Percentiles rank a stretch among this genome's conserved stretches.
Conservation (phyloP, 2,113 vertebrate genomes). For the Thalassarche chlororhynchos region DNA sequence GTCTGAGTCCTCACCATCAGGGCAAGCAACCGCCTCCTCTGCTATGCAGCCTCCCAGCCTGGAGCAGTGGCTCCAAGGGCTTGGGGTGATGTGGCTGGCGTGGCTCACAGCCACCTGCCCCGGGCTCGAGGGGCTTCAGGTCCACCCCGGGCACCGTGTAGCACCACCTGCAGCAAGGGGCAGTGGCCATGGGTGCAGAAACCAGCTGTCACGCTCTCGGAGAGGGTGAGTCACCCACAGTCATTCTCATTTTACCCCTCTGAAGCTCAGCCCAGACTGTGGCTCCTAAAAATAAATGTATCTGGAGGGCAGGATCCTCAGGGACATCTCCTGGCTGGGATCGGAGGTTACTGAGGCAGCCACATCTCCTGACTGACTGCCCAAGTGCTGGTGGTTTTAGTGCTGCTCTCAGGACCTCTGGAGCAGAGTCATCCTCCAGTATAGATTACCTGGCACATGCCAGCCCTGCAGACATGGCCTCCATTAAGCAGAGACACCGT, state of each 20-base stretch:
- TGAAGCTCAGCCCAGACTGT: background rate
- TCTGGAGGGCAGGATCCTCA: background rate
- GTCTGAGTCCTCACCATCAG: rapidly evolving
- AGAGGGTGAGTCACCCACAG: background rate
- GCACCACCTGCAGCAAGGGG: background rate
- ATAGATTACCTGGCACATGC: background rate
- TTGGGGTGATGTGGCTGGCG: rapidly evolving
- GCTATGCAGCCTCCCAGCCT: rapidly evolving
- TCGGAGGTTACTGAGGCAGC: background rate
- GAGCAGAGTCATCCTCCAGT: background rate
- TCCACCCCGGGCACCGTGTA: rapidly evolving
- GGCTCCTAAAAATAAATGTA: background rate
- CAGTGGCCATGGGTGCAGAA: background rate
- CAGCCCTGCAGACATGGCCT: background rate
- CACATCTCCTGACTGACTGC: background rate
- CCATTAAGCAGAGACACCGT: background rate
- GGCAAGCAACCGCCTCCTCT: background rate
- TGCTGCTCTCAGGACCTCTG: background rate
- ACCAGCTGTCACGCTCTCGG: rapidly evolving
- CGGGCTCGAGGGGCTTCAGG: background rate
- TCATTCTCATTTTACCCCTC: background rate
- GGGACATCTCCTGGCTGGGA: background rate
- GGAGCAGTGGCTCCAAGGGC: rapidly evolving
- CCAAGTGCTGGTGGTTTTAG: background rate
- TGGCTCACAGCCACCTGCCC: background rate